Evolutionary conservation across 2,888 invertebrate genomes (phyloP), one percentile per base, ranked within the genome.

Genomic region (Clistopyga incitator): DNA sequence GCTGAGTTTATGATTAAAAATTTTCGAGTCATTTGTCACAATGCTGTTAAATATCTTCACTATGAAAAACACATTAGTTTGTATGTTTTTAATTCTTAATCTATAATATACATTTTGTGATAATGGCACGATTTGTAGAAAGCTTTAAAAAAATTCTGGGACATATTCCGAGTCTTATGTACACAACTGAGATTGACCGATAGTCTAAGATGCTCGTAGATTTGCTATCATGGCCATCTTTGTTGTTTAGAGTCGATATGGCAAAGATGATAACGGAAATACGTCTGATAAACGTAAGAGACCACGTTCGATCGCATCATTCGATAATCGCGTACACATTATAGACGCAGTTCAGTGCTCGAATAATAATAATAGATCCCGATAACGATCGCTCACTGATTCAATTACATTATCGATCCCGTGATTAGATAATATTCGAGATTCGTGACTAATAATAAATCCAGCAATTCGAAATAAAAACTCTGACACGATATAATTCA

Each of bases 361-460:
- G 71, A 74, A 67, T 72, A 78, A 81, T 72, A 78, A 81, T 77
- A 81, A 78, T 78, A 78, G 72, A 77, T 78, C 50, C 0, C 20
- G 81, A 82, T 82, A 72, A 74, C 15, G 67, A 82, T 78, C 81
- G 61, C 45, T 76, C n/a, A n/a, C 18, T 50, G 77, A 82, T 82
- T 78, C 68, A 82, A 82, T 52, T 74, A n/a, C 59, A 77, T 78
- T 74, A 78, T 78, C 78, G 78, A 78, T 78, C 38, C 1, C 23
- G 52, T 29, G 72, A 74, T 68, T 68, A 54, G 25, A 78, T 82
- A 74, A 29, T 29, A 18, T 8, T 3, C 20, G 18, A 56, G 54
- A 71, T 71, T 72, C 59, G 59, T 72, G 59, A 25, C 47, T 47
- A 72, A 45, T 72, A 72, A 72, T 71, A 71, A 71, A 71, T 71